These are phyloP conservation scores for Vombatus ursinus DNA, from an alignment of 2,113 vertebrate species.

Conservation along the genomic window DNA sequence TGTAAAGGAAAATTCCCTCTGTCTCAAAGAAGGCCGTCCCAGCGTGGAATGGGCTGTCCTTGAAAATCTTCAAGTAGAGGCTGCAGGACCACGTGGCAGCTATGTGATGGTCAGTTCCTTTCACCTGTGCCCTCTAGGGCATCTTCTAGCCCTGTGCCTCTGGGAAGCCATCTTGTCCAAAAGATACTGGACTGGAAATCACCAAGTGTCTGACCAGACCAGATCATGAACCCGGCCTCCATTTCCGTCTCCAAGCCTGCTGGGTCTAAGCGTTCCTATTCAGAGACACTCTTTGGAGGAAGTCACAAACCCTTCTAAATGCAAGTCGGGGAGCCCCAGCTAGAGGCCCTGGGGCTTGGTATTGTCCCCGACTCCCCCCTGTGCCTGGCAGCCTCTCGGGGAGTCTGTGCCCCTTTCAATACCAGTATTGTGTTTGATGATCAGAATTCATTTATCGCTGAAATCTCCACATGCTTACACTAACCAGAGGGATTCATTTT, in stretches of 20 bases:
- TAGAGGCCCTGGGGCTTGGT: too few relatives aligned
- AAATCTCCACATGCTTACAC: background rate
- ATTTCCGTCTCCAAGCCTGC: background rate
- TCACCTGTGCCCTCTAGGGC: background rate
- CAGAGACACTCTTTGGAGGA: too few relatives aligned
- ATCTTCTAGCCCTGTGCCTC: too few relatives aligned
- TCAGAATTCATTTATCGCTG: background rate
- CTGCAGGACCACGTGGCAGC: rapidly evolving
- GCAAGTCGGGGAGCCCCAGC: too few relatives aligned
- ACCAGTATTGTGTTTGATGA: background rate
- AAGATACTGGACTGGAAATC: background rate
- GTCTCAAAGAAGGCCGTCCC: too few relatives aligned
- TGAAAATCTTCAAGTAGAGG: background rate
- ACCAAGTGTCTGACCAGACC: background rate
- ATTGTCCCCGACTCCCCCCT: too few relatives aligned
- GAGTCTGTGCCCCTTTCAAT: background rate
- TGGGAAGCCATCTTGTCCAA: too few relatives aligned
- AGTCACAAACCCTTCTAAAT: too few relatives aligned
- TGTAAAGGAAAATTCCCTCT: too few relatives aligned
- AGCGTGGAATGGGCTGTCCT: background rate
- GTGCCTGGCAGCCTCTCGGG: background rate
- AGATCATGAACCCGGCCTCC: background rate
- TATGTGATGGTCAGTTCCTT: background rate
- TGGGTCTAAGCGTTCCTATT: too few relatives aligned
- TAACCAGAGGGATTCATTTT: conserved; percentile 30